These are phyloP conservation scores for Pogonocichla stellata DNA, from an alignment of 2,113 vertebrate genomes.

Conservation along the genomic window DNA sequence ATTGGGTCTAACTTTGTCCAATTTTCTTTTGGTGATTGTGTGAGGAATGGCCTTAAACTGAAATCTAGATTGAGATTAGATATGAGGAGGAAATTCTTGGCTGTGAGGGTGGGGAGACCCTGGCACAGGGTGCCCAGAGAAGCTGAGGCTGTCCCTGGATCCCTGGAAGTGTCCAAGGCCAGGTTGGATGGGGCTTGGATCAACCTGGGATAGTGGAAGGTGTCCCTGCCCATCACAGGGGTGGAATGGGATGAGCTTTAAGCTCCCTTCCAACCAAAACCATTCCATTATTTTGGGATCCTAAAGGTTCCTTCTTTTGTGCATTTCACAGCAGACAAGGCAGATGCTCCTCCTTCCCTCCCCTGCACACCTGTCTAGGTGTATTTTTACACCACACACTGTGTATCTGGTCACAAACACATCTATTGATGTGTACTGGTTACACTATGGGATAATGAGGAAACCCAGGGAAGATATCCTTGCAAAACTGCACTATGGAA, in stretches of 20 bases:
- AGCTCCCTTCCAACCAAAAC: not conserved
- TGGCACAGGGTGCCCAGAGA: not conserved
- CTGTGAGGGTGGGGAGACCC: not conserved
- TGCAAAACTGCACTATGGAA: not conserved
- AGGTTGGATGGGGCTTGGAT: no score
- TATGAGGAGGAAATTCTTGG: not conserved
- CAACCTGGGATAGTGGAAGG: not conserved
- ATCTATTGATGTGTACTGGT: rapidly evolving
- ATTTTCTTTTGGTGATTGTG: not conserved
- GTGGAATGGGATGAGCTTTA: not conserved
- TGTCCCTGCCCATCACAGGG: not conserved
- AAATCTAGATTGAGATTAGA: not conserved
- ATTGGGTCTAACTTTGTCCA: not conserved
- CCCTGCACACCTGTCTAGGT: rapidly evolving
- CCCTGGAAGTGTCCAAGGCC: not conserved
- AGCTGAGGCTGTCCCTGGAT: not conserved
- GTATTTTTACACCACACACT: not conserved
- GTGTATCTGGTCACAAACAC: not conserved
- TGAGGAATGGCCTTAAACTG: not conserved
- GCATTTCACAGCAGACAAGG: not conserved
- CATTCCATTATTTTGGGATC: rapidly evolving
- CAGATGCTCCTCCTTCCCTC: not conserved
- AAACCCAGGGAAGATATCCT: not conserved
- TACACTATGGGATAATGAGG: not conserved
- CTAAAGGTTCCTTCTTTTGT: not conserved